These are phyloP conservation scores for Morone saxatilis DNA, from an alignment of 2,113 vertebrate species.

Conservation along the genomic window DNA sequence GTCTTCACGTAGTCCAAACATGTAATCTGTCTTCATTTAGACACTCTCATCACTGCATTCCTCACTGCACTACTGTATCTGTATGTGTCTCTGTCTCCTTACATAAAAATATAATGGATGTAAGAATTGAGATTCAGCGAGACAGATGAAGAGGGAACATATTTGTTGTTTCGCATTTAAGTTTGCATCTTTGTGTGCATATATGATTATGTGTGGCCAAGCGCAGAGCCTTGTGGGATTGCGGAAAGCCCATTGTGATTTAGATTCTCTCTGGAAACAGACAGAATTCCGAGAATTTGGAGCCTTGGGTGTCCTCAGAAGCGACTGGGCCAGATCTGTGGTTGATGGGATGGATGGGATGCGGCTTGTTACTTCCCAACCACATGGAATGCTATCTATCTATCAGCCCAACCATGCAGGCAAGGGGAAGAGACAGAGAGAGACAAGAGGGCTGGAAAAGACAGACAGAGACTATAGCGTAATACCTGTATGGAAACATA, in stretches of 20 bases:
- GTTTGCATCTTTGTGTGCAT: constrained; percentile 8
- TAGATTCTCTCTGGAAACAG: constrained; percentile 49
- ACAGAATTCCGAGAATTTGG: constrained; percentile 53
- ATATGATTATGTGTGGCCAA: constrained; percentile 26
- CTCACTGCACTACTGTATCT: constrained; percentile 31
- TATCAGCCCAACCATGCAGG: constrained; percentile 36
- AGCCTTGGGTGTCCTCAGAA: constrained; percentile 48
- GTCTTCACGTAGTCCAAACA: constrained; percentile 58
- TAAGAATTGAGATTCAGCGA: background rate
- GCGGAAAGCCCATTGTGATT: constrained; percentile 43
- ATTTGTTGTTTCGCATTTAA: background rate
- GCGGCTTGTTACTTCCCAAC: constrained; percentile 68
- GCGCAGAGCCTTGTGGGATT: constrained; percentile 31
- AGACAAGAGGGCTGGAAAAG: constrained; percentile 15
- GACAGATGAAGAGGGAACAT: background rate
- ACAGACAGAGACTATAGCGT: background rate
- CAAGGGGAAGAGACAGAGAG: constrained; percentile 22
- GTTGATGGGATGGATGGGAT: constrained; percentile 57
- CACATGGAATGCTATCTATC: constrained; percentile 71
- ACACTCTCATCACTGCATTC: constrained; percentile 68
- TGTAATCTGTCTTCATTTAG: constrained; percentile 75
- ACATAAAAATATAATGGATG: background rate
- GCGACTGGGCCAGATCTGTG: constrained; percentile 32
- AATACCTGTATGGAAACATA: background rate
- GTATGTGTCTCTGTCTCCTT: constrained; percentile 11